Evolutionary conservation across 1,140 invertebrate genomes (phyloP).

Genomic region (Tetramorium simillimum): DNA sequence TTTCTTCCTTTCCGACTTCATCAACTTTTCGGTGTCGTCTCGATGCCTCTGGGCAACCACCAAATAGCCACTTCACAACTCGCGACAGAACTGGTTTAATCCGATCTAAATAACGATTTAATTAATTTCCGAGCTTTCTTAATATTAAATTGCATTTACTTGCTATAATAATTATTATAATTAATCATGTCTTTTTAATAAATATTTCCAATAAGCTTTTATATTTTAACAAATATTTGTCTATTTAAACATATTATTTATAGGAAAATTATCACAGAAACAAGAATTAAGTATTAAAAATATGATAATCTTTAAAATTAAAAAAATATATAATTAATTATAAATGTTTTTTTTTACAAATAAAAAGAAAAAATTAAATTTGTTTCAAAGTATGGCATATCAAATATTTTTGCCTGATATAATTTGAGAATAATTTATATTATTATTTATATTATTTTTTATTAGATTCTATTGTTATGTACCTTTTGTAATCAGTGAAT

Average conservation of each 20-base stretch:
- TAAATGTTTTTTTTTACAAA: not conserved
- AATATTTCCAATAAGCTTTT: not conserved
- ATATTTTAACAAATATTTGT: not conserved
- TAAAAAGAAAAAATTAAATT: not conserved
- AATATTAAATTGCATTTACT: conserved; percentile 8
- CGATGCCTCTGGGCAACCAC: conserved; percentile 65
- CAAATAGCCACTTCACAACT: conserved; percentile 71
- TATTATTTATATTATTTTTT: not conserved
- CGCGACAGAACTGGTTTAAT: conserved; percentile 62
- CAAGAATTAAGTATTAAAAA: not conserved
- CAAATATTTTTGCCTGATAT: not conserved
- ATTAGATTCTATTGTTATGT: conserved; percentile 10
- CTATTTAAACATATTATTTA: not conserved
- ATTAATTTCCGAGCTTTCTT: not conserved
- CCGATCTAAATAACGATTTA: conserved; percentile 62
- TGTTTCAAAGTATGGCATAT: not conserved
- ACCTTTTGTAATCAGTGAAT: conserved; percentile 34
- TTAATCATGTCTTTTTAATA: not conserved
- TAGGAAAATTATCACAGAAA: not conserved
- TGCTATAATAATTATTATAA: conserved; percentile 31
- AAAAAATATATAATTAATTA: not conserved
- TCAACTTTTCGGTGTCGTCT: not conserved
- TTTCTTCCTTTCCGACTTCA: conserved; percentile 66
- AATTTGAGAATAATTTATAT: not conserved
- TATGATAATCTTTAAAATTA: not conserved